Evolutionary conservation across 2,113 vertebrate genomes (phyloP), one percentile per base, ranked within the genome.

Genomic region (Malurus melanocephalus): DNA sequence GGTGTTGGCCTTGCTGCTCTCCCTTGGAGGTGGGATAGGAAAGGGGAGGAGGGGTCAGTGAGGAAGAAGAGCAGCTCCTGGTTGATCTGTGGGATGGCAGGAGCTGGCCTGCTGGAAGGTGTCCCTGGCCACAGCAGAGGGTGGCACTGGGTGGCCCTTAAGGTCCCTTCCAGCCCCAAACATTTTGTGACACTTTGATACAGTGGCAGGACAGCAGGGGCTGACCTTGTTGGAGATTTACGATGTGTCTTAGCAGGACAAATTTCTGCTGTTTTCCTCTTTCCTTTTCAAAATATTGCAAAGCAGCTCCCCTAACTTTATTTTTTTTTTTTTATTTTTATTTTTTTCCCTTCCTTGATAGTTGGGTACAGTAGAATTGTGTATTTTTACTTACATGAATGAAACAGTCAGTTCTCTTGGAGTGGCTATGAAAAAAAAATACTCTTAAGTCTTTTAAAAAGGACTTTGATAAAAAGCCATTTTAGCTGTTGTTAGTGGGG

Each of bases 181-280:
- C 16, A 7, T 53, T n/a, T n/a, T n/a, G 46, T 22, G 45, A 17
- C 23, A 15, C 38, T 60, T 13, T 52, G n/a, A 46, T 45, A 5
- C 0, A n/a, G 66, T 30, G 28, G 28, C 21, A 62, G 1, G 0
- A 17, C 13, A 43, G n/a, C 4, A 8, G 13, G 15, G 64, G 45
- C 35, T 82, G 72, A 40, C 59, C 68, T 64, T 4, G 4, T 27
- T 67, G n/a, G 19, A 6, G 26, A 48, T 32, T 61, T 73, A 49
- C 9, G 28, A 38, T 28, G 6, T 35, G 15, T 49, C 38, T 73
- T 67, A 32, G 18, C 23, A 20, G 22, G 65, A 22, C 9, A 3
- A 65, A 55, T 46, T 66, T 40, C 45, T 74, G 20, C 10, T 73
- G 26, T 22, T 45, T 80, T 46, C 56, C 76, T 57, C 46, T 64